Evolutionary conservation across 2,113 vertebrate species (phyloP).

Genomic region (Empidonax alnorum): DNA sequence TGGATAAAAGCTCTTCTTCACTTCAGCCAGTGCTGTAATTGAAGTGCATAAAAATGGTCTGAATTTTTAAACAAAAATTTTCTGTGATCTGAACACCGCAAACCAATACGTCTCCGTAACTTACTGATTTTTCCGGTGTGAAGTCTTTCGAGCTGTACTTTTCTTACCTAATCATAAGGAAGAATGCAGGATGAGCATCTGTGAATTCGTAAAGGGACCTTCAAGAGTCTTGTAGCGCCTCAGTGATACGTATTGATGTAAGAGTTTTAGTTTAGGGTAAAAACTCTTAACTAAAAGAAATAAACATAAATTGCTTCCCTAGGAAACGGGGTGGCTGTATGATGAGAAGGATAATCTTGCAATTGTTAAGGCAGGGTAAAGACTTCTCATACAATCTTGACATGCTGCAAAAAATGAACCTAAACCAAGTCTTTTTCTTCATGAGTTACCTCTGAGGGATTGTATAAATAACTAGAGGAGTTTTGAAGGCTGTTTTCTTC

Average conservation of each 20-base stretch:
- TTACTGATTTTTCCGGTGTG: background rate
- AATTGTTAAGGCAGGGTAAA: background rate
- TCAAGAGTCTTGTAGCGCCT: background rate
- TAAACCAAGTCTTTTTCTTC: background rate
- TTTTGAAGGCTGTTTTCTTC: background rate
- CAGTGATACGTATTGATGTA: background rate
- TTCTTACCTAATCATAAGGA: background rate
- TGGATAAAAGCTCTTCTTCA: background rate
- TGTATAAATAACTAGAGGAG: background rate
- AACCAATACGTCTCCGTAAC: background rate
- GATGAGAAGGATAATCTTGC: background rate
- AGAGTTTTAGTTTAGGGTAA: background rate
- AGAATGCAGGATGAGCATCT: background rate
- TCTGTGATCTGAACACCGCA: background rate
- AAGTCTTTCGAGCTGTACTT: background rate
- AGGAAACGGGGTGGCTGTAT: background rate
- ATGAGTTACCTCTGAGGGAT: background rate
- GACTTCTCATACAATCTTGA: background rate
- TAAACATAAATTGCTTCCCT: background rate
- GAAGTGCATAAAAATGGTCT: background rate
- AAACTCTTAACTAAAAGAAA: background rate
- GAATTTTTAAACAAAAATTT: background rate
- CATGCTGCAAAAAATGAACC: background rate
- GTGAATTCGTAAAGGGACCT: background rate
- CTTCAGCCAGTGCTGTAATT: background rate